Evolutionary conservation across 2,888 invertebrate species (phyloP).

Genomic region (Ophioninae sp.): DNA sequence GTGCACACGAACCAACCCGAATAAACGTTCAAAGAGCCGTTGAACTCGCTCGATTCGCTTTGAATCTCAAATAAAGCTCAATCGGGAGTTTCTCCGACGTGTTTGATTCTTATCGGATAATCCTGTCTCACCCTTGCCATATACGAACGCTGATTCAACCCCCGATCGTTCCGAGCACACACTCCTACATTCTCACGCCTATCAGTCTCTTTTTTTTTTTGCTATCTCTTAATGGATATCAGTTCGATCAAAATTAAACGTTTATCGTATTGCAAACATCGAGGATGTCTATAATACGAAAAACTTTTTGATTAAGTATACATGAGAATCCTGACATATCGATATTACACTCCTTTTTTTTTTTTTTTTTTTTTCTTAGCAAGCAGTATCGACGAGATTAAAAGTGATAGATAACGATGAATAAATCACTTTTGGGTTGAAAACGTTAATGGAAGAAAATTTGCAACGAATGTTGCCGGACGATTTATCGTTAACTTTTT

Average conservation of each 20-base stretch:
- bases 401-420: neutral
- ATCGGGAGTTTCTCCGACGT: constrained; percentile 36
- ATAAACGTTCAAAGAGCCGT: constrained; percentile 7
- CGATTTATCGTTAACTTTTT: neutral
- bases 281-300: constrained; percentile 1
- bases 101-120: constrained; percentile 53
- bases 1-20: neutral
- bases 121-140: constrained; percentile 9
- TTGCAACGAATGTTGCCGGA: neutral
- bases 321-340: neutral
- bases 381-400: neutral
- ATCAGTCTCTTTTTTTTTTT: constrained; percentile 23
- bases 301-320: constrained; percentile 16
- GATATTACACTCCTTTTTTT: too few relatives aligned
- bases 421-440: neutral
- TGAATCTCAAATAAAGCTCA: constrained; percentile 39
- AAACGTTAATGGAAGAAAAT: neutral
- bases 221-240: constrained; percentile 36
- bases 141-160: constrained; percentile 32
- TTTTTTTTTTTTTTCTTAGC: neutral
- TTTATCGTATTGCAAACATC: constrained; percentile 10
- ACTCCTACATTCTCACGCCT: constrained; percentile 17
- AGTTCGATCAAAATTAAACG: constrained; percentile 31
- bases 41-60: constrained; percentile 27
- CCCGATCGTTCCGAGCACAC: constrained; percentile 9